phyloP scores from a whole-genome alignment of 1,140 invertebrate species.

The Chionoecetes opilio region DNA sequence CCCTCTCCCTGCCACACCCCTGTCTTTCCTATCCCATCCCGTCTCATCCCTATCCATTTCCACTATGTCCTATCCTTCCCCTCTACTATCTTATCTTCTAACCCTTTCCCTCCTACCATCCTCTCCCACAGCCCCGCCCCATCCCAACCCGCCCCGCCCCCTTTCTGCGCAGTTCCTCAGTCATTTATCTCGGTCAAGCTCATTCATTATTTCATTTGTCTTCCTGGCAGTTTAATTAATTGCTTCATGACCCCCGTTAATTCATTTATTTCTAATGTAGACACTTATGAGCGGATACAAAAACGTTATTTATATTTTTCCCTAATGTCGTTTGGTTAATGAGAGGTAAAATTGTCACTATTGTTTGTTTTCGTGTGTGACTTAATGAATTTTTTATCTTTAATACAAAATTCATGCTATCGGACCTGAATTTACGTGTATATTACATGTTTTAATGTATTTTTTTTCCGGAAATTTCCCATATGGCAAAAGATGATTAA shows the following conservation, averaged over 20 bases:
- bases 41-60: not conserved
- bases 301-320: not conserved
- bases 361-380: too few species aligned
- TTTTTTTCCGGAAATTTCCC: too few species aligned
- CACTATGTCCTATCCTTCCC: too few species aligned
- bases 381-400: too few species aligned
- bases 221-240: constrained; percentile 21
- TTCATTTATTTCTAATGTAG: not conserved
- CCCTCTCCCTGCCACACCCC: not conserved
- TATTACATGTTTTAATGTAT: too few species aligned
- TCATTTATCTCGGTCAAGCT: not conserved
- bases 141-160: not conserved
- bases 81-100: too few species aligned
- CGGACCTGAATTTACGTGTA: too few species aligned
- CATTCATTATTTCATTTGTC: not conserved
- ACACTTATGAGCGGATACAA: not conserved
- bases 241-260: not conserved
- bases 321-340: not conserved
- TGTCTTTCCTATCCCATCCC: not conserved
- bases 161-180: too few species aligned
- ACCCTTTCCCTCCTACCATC: too few species aligned
- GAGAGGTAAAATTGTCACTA: too few species aligned
- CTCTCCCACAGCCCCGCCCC: not conserved
- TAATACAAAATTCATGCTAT: too few species aligned
- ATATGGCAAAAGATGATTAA: too few species aligned